Base-by-base conservation (phyloP, 2,797 vertebrate genomes). In the Lemur catta region DNA sequence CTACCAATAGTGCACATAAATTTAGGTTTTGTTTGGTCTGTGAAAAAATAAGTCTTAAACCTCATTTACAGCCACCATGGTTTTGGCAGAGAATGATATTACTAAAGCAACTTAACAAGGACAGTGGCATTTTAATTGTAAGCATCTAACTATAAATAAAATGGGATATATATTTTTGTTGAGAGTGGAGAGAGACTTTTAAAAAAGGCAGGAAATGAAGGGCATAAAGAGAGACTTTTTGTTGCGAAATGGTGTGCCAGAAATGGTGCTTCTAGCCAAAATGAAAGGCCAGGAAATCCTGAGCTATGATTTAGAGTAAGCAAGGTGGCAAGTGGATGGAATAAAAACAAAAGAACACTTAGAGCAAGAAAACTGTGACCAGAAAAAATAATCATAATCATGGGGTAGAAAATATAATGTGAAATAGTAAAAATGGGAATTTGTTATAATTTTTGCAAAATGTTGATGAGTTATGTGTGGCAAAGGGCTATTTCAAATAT, bases 91-190 rank as follows among this genome's bases (percentile, higher is more conserved):
- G 52, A 95, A 80, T 78, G 24, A 85, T 63, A 50, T 81, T 69
- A 82, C 38, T 94, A 93, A 96, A 94, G 72, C 79, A 89, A 95
- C 87, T 95, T 94, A 91, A 92, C 67, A 94, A 96, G 84, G 48
- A 80, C 30, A 48, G 65, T 92, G 80, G 43, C 78, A 95, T 96
- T 97, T 97, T 97, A 97, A 91, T 96, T 96, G 55, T 92, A 93
- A 78, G 43, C 52, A 87, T 84, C 81, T 88, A 96, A 95, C 52
- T 92, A 38, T 96, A 94, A 91, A 61, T 90, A 24, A 89, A 86
- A 94, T 38, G 30, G 17, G 26, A 65, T 76, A 86, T 50, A 72
- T 82, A 69, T 82, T 85, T 91, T 89, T 95, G 61, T 4, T 67
- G 67, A 88, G 10, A 43, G 2, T 71, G 28, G 2, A 89, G 61